Percentiles rank a stretch among this genome's conserved stretches.
Evolutionary conservation across 1,140 invertebrate species (phyloP).

Genomic region (Drosophila arizonae): DNA sequence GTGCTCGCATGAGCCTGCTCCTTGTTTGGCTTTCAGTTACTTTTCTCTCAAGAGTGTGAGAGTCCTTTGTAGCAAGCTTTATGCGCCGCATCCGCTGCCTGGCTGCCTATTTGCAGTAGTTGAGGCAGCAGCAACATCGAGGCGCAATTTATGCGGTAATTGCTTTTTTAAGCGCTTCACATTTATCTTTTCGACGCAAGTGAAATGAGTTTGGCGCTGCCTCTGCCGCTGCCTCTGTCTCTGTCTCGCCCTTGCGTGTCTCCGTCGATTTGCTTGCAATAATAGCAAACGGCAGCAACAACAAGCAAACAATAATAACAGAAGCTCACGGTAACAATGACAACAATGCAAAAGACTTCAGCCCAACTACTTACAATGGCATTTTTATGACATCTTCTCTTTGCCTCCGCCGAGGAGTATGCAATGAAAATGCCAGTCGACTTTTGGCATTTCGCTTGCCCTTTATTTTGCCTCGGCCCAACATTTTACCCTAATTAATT

Average conservation of each 20-base stretch:
- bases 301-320: slow-evolving; percentile 40
- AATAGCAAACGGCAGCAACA: slow-evolving; percentile 35
- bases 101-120: slow-evolving; percentile 38
- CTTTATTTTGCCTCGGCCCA: not conserved
- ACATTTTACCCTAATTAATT: slow-evolving; percentile 69
- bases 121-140: slow-evolving; percentile 35
- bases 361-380: slow-evolving; percentile 76
- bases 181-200: slow-evolving; percentile 81
- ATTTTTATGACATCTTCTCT: slow-evolving; percentile 78
- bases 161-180: slow-evolving; percentile 81
- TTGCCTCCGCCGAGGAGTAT: slow-evolving; percentile 53
- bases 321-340: slow-evolving; percentile 44
- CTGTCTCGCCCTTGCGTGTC: slow-evolving; percentile 54
- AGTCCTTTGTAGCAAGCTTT: slow-evolving; percentile 70
- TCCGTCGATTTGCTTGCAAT: slow-evolving; percentile 64
- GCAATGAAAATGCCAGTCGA: slow-evolving; percentile 61
- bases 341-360: slow-evolving; percentile 41
- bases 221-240: not conserved
- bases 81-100: slow-evolving; percentile 65
- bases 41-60: slow-evolving; percentile 24
- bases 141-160: slow-evolving; percentile 81
- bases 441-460: slow-evolving; percentile 45
- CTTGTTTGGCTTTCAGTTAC: not conserved
- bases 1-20: slow-evolving; percentile 19
- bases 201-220: slow-evolving; percentile 69